Base-by-base conservation (phyloP, 1,140 invertebrate species). In the Magallana angulata region DNA sequence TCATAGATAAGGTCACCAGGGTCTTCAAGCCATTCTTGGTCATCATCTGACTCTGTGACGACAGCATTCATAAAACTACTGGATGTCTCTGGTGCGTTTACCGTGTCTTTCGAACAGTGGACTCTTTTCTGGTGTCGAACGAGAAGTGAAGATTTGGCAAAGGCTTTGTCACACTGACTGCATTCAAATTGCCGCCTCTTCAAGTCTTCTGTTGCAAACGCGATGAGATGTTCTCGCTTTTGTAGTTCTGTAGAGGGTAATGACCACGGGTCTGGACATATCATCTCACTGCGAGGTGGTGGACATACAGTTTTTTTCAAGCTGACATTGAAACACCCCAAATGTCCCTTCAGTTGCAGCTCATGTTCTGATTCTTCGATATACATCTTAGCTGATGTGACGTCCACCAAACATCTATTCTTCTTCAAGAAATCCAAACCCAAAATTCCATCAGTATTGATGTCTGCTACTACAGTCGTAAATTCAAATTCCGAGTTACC, bases 391-490 rank as follows among this genome's bases (percentile, higher is more conserved):
- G n/a, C n/a, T n/a, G n/a, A n/a, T n/a, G n/a, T n/a, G n/a, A n/a
- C n/a, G n/a, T n/a, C n/a, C n/a, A n/a, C n/a, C n/a, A n/a, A n/a
- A n/a, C n/a, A n/a, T n/a, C n/a, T n/a, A n/a, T n/a, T n/a, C n/a
- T n/a, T n/a, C n/a, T n/a, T n/a, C n/a, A n/a, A n/a, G n/a, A n/a
- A n/a, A n/a, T 87, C 85, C n/a, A 87, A 64, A 16, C 88, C 64
- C 1, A 86, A 57, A 24, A 89, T 87, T 2, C 64, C 57, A 80
- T 84, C 18, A n/a, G 59, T n/a, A n/a, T 36, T 24, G 14, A 86
- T 59, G 1, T 89, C 85, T 16, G 85, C 85, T 7, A 86, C 82
- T 0, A 60, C 30, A 57, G 57, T 68, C 59, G 64, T 30, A 9
- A 56, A 4, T 7, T 48, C 12, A 85, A 59, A 87, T n/a, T 11